These are phyloP conservation scores for Drosophila bocqueti DNA, from an alignment of 1,140 invertebrate genomes.

Conservation along the genomic window DNA sequence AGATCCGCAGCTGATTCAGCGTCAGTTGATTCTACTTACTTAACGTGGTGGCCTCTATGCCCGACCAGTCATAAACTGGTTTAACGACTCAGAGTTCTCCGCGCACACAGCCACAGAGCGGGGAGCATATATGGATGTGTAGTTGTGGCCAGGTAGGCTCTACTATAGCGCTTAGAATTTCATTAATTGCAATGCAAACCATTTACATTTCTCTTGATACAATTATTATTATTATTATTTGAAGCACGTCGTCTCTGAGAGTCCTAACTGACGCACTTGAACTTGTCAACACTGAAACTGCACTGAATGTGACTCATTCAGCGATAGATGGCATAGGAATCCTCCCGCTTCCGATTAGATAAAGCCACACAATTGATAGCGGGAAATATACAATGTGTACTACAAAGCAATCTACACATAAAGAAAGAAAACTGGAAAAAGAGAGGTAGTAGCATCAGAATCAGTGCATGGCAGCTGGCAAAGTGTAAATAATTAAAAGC, in stretches of 20 bases:
- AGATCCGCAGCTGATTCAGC: conserved; percentile 51
- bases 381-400: conserved; percentile 1
- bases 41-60: conserved; percentile 57
- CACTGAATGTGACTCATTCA: conserved; percentile 11
- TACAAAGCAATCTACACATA: neutral
- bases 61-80: conserved; percentile 75
- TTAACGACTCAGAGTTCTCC: conserved; percentile 65
- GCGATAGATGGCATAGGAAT: conserved; percentile 1
- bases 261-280: conserved; percentile 35
- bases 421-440: conserved; percentile 1
- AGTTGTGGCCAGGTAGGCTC: conserved; percentile 21
- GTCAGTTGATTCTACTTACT: conserved; percentile 74
- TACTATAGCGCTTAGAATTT: conserved; percentile 4
- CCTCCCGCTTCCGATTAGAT: conserved; percentile 27
- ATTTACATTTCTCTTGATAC: neutral
- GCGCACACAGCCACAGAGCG: neutral
- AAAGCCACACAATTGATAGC: conserved; percentile 19
- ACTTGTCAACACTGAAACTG: conserved; percentile 34
- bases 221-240: neutral
- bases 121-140: neutral
- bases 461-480: conserved; percentile 71
- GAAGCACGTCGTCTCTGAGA: neutral
- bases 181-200: conserved; percentile 6
- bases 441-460: conserved; percentile 36
- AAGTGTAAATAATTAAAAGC: conserved; percentile 70